phyloP scores from a whole-genome alignment of 1,140 invertebrate species.

The Ceratina australensis region DNA sequence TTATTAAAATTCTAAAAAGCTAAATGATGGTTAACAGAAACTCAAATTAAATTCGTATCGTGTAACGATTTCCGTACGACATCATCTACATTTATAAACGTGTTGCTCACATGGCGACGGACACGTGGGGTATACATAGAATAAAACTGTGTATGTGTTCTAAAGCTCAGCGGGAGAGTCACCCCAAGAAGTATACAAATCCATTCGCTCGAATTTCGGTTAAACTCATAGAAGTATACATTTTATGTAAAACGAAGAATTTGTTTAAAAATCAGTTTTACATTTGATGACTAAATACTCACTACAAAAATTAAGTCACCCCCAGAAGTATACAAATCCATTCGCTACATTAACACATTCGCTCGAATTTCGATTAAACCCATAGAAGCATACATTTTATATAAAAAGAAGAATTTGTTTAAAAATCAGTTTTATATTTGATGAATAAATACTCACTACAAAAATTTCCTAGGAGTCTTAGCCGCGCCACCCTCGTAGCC shows the following conservation, averaged over 20 bases:
- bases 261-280: not conserved
- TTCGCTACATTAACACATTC: no score
- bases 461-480: constrained; percentile 68
- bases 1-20: no score
- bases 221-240: no score
- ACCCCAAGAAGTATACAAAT: not conserved
- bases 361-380: no score
- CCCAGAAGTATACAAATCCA: not conserved
- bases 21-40: no score
- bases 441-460: constrained; percentile 64
- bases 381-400: no score
- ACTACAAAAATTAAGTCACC: constrained; percentile 58
- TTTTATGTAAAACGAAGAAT: constrained; percentile 22
- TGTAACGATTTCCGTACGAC: not conserved
- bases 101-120: no score
- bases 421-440: not conserved
- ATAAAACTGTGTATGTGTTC: not conserved
- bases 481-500: constrained; percentile 74
- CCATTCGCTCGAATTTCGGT: no score
- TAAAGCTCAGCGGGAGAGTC: not conserved
- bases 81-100: constrained; percentile 36
- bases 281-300: constrained; percentile 55
- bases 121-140: constrained; percentile 3
- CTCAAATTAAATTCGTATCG: no score
- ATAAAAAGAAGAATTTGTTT: constrained; percentile 26